These are phyloP conservation scores for Pachydiplax longipennis DNA, from an alignment of 2,888 invertebrate species.

Conservation along the genomic window DNA sequence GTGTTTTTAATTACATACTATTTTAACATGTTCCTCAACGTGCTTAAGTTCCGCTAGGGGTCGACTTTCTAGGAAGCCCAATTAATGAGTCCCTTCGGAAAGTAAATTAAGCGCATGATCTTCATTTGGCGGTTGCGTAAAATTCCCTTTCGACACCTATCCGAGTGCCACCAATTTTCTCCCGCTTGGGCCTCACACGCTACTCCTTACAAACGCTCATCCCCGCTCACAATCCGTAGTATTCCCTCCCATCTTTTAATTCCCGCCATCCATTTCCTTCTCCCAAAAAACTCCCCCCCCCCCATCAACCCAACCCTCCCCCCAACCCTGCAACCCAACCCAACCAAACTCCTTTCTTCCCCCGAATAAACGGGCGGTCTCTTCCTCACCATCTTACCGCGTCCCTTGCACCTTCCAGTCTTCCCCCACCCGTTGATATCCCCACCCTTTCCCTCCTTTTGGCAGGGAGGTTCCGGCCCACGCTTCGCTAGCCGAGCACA, in stretches of 20 bases:
- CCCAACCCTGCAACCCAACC: neutral
- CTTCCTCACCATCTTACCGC: neutral
- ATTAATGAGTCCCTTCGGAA: too few relatives aligned
- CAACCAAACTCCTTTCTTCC: neutral
- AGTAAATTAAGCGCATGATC: too few relatives aligned
- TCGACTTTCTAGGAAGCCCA: too few relatives aligned
- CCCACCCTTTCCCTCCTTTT: neutral
- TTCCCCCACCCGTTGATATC: neutral
- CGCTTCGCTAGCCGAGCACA: conserved; percentile 24
- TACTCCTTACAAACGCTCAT: too few relatives aligned
- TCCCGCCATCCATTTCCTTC: neutral
- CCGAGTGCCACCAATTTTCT: too few relatives aligned
- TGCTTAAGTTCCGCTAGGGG: too few relatives aligned
- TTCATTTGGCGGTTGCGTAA: too few relatives aligned
- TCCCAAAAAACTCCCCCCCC: neutral
- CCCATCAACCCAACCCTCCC: neutral
- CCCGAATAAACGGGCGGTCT: neutral
- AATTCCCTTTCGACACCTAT: too few relatives aligned
- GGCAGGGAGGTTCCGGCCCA: conserved; percentile 9
- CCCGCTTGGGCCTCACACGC: too few relatives aligned
- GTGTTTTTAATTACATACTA: too few relatives aligned
- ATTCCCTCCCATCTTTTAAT: neutral
- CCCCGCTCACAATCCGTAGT: too few relatives aligned
- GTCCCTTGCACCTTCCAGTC: neutral
- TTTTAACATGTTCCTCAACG: too few relatives aligned